Conservation (phyloP, 2,113 vertebrate genomes). For the Sturnira hondurensis region DNA sequence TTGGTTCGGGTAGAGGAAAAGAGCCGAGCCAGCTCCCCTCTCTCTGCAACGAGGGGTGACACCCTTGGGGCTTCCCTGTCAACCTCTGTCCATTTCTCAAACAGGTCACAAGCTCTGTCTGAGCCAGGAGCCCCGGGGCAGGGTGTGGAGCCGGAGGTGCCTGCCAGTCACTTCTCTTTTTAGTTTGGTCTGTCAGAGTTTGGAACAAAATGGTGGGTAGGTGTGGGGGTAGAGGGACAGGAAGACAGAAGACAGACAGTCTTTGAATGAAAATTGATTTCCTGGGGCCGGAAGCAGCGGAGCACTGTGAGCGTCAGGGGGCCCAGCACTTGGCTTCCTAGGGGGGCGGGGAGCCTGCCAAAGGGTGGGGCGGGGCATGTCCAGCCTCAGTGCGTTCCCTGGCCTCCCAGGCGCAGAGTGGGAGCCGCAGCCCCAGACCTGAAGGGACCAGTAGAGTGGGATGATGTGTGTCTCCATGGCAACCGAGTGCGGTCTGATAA, state of each 20-base stretch:
- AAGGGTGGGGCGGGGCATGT: not conserved
- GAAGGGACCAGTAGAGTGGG: constrained; percentile 26
- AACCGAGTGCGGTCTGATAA: constrained; percentile 54
- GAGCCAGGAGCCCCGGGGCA: not conserved
- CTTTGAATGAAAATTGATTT: not conserved
- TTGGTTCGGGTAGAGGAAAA: fast-evolving
- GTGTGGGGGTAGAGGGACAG: not conserved
- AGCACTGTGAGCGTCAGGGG: not conserved
- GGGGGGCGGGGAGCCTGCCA: fast-evolving
- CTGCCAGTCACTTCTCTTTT: not conserved
- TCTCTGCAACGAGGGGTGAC: fast-evolving
- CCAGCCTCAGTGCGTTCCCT: not conserved
- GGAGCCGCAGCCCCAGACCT: not conserved
- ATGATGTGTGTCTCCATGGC: constrained; percentile 58
- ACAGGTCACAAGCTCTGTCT: not conserved
- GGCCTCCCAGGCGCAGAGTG: not conserved
- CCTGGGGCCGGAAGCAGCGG: not conserved
- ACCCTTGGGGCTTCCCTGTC: not conserved
- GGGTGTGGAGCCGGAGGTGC: not conserved
- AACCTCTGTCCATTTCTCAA: not conserved
- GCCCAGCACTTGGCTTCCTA: not conserved
- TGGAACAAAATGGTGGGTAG: not conserved
- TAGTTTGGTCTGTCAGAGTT: not conserved
- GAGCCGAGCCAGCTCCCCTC: fast-evolving
- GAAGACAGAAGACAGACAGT: not conserved